Percentiles rank a stretch among this genome's conserved stretches.
phyloP scores from a whole-genome alignment of 2,113 vertebrate species.

The Varanus salvator region DNA sequence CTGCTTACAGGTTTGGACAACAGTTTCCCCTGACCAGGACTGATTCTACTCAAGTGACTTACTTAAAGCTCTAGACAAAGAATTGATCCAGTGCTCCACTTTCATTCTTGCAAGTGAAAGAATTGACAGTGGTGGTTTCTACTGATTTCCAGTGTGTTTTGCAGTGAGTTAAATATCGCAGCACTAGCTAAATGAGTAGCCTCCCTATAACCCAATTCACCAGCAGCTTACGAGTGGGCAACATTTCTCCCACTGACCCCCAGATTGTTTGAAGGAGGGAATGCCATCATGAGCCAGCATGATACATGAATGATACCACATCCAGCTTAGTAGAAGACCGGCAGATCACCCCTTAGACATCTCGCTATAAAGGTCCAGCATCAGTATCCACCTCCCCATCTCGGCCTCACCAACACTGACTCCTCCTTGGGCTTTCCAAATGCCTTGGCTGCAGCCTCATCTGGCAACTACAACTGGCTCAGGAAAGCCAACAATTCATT shows the following conservation, averaged over 20 bases:
- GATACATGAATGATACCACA: neutral
- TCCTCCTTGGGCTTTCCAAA: no score
- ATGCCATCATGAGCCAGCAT: neutral
- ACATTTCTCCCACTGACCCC: neutral
- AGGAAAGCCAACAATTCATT: no score
- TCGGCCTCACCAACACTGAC: no score
- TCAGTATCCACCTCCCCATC: no score
- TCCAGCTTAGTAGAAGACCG: no score
- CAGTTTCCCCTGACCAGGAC: neutral
- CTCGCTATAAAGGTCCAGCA: neutral
- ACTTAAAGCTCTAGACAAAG: neutral
- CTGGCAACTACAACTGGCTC: no score
- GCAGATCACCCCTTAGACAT: neutral
- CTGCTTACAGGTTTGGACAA: neutral
- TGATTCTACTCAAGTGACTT: neutral
- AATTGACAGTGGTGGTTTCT: neutral
- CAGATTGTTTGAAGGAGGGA: neutral
- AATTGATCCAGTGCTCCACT: neutral
- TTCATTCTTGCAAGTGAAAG: no score
- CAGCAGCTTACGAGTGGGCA: neutral
- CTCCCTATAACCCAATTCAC: no score
- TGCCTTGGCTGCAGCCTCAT: no score
- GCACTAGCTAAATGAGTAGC: no score
- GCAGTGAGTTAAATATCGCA: neutral
- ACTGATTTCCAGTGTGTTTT: neutral